phyloP scores from a whole-genome alignment of 2,888 invertebrate genomes.

The Chrysodeixis includens region DNA sequence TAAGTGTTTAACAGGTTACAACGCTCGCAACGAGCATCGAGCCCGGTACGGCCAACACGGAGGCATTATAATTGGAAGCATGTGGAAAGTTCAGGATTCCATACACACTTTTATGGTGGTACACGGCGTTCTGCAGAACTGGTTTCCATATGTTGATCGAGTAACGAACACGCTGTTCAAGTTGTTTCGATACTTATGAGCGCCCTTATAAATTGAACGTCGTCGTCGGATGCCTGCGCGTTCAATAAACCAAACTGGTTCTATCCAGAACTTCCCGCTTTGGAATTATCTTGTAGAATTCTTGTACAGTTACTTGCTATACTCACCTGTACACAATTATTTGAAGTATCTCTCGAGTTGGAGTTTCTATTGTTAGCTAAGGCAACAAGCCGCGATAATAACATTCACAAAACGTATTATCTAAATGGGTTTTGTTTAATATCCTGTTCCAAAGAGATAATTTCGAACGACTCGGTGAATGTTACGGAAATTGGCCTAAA shows the following conservation, averaged over 20 bases:
- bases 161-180: conserved; percentile 57
- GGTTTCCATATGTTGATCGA: conserved; percentile 69
- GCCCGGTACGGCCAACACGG: conserved; percentile 36
- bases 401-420: conserved; percentile 35
- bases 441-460: conserved; percentile 29
- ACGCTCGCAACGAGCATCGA: conserved; percentile 31
- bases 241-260: conserved; percentile 84
- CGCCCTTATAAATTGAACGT: conserved; percentile 81
- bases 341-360: conserved; percentile 35
- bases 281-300: conserved; percentile 82
- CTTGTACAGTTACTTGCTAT: conserved; percentile 77
- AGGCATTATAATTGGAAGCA: conserved; percentile 60
- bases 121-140: conserved; percentile 63
- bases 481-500: conserved; percentile 15
- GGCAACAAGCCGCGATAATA: conserved; percentile 28
- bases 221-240: conserved; percentile 80
- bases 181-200: conserved; percentile 58
- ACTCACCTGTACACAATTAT: conserved; percentile 56
- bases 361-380: conserved; percentile 29
- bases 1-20: conserved; percentile 40
- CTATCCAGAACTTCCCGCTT: conserved; percentile 80
- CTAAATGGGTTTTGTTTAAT: conserved; percentile 41
- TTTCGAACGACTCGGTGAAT: conserved; percentile 19
- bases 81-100: conserved; percentile 76
- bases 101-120: conserved; percentile 65